Base-by-base conservation (phyloP, 2,113 vertebrate species). In the Astatotilapia flaviijosephi region DNA sequence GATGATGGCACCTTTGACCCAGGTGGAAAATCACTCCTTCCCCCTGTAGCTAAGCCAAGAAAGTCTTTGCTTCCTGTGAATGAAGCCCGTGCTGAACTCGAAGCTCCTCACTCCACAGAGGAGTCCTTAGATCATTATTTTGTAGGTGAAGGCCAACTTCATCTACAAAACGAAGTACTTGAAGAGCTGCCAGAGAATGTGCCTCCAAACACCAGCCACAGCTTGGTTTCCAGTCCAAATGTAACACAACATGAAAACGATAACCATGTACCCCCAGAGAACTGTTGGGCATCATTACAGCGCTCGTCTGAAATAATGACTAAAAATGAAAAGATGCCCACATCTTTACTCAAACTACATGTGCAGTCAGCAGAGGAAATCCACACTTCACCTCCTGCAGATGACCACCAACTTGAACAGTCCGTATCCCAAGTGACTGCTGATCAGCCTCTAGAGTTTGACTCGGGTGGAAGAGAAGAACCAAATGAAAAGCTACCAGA, bases 1-100 rank as follows among this genome's bases (percentile, higher is more conserved):
- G 65, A 91, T 14, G 83, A 86, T 33, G 84, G 70, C 55, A 91
- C 79, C 0, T 96, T 95, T 90, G 95, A 96, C 85, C 94, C 94
- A 3, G 95, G 94, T 28, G 91, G 88, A 19, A 14, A 82, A 3
- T 15, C 35, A 0, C 8, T 26, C 13, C 19, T 11, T 13, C 42
- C 42, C 56, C 87, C 90, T 14, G 85, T 85, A 5, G 87, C 90
- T 5, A 80, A 86, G 56, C 89, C 88, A 26, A 90, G 87, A 51
- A 86, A 14, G 4, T 9, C 49, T 7, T 77, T 13, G 0, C 35
- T 68, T 68, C 60, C 11, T 54, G 53, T 37, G 2, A 85, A 26
- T 1, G 1, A 6, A 15, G 3, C 5, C 21, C 1, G 7, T 19
- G 1, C 15, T 33, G 82, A 83, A 49, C 60, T 55, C 0, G 9